Evolutionary conservation across 2,888 invertebrate species (phyloP), one percentile per base, ranked within the genome.

Genomic region (Volucella bombylans): DNA sequence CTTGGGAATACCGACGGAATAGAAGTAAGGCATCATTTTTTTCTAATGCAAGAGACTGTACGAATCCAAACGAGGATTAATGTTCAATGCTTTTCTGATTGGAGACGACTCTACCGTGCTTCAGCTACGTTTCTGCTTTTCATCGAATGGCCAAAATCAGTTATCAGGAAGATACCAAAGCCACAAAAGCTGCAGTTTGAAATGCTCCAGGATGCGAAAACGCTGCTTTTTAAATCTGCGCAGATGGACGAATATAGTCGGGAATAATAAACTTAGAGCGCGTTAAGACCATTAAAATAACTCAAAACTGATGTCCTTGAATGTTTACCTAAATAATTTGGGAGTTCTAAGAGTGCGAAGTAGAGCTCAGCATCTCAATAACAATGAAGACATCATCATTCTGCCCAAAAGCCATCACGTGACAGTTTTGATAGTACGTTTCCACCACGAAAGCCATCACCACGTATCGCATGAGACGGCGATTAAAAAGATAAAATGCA

Each of bases 231-330:
- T 9, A 67, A 39, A 43, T 52, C 12, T 45, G 76, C 76, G 3
- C 74, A 82, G 54, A 55, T n/a, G n/a, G 62, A 47, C 14, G 78
- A 82, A 61, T 82, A 64, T 68, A n/a, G 45, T 39, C 76, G 49
- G 82, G 86, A 73, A 41, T 83, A 9, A 9, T 1, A n/a, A 41
- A 14, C n/a, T n/a, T 87, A n/a, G 79, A 74, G 45, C 23, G 61
- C 31, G 71, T 61, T 54, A 73, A 78, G 68, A 50, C 0, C 11
- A 50, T 83, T 50, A 61, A 47, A 77, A 69, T 45, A 59, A 41
- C 11, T 73, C 54, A 10, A 82, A 82, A 45, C 15, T 86, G 49
- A 61, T 77, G 31, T 71, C 64, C 6, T 50, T 87, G 10, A 86
- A 82, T 47, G 10, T 68, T 45, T 79, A 72, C 61, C 10, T 87